Percentiles rank a stretch among this genome's conserved stretches.
phyloP scores from a whole-genome alignment of 23 tunicate species.

The Phallusia fumigata region DNA sequence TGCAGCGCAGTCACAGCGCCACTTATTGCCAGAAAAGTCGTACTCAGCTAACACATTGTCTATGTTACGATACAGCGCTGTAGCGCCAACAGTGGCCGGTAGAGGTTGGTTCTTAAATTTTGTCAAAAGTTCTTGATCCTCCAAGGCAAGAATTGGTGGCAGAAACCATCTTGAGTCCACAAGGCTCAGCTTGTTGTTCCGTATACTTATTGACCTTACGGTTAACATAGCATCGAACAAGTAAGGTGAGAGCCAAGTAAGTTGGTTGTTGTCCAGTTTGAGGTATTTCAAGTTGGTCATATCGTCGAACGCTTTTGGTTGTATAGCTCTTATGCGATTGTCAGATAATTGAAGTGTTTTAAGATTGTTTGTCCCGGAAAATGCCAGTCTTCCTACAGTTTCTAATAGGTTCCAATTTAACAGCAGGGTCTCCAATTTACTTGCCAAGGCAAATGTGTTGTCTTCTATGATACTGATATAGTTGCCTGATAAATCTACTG shows the following conservation, averaged over 20 bases:
- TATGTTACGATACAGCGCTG: neutral
- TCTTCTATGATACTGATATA: neutral
- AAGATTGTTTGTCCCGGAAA: neutral
- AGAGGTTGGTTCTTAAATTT: neutral
- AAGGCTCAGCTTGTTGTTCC: neutral
- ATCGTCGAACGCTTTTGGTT: neutral
- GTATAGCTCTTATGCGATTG: neutral
- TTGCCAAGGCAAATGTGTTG: neutral
- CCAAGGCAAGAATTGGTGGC: neutral
- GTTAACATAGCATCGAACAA: neutral
- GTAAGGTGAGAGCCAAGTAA: neutral
- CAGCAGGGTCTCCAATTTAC: neutral
- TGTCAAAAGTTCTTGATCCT: neutral
- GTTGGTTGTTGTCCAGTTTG: neutral
- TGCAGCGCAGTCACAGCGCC: neutral
- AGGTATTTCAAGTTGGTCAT: neutral
- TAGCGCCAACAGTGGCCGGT: neutral
- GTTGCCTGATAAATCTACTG: neutral
- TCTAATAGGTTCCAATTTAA: neutral
- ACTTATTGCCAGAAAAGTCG: neutral
- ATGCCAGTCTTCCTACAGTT: neutral
- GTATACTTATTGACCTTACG: neutral
- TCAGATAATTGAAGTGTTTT: neutral
- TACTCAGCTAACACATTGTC: neutral
- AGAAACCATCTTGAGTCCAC: neutral